Evolutionary conservation across 2,113 vertebrate species (phyloP).

Genomic region (Pagrus major): DNA sequence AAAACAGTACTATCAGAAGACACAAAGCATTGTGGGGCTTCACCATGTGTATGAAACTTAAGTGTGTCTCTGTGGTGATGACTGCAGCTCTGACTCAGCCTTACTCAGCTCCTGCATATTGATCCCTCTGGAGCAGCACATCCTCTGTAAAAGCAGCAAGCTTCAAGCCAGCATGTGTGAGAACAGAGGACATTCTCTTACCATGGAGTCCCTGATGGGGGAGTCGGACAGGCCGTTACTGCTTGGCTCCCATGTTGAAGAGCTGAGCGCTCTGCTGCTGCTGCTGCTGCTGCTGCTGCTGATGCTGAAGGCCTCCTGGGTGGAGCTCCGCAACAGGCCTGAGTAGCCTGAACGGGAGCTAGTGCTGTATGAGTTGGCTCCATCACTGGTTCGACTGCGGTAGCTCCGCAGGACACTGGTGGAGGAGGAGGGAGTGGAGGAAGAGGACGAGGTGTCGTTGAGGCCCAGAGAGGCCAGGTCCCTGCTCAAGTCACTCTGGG

Average conservation of each 20-base stretch:
- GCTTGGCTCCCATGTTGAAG: constrained; percentile 84
- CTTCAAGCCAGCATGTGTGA: constrained; percentile 5
- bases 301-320: constrained; percentile 73
- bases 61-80: constrained; percentile 5
- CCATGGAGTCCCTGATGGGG: constrained; percentile 74
- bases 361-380: constrained; percentile 69
- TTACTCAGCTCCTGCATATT: constrained; percentile 11
- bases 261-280: constrained; percentile 76
- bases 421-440: constrained; percentile 78
- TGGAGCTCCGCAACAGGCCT: constrained; percentile 77
- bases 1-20: constrained; percentile 12
- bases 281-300: constrained; percentile 77
- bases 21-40: constrained; percentile 9
- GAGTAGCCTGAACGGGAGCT: constrained; percentile 66
- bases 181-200: constrained; percentile 66
- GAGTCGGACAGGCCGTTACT: constrained; percentile 68
- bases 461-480: constrained; percentile 89
- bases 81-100: constrained; percentile 15
- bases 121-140: constrained; percentile 11
- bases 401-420: constrained; percentile 78
- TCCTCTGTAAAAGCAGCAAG: constrained; percentile 11
- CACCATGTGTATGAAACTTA: background rate
- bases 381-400: constrained; percentile 73
- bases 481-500: constrained; percentile 91
- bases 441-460: constrained; percentile 79